Base-by-base conservation (phyloP, 2,113 vertebrate genomes). In the Sapajus apella region DNA sequence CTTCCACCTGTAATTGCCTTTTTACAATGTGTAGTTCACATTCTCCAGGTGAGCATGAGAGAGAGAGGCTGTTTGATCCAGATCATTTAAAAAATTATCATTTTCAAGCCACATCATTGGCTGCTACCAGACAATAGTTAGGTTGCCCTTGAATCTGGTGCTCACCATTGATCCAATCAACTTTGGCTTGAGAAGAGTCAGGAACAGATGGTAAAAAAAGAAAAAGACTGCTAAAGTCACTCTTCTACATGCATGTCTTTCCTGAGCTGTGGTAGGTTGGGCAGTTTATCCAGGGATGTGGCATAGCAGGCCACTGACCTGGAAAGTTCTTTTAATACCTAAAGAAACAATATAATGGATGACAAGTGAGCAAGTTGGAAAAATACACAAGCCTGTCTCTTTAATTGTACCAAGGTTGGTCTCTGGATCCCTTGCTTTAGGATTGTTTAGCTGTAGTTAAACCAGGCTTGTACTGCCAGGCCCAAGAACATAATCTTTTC, bases 401-500 rank as follows among this genome's bases (percentile, higher is more conserved):
- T 82, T 90, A 47, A 66, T 82, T 88, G 27, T n/a, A 45, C 9
- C 32, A 76, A 35, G 32, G 13, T 17, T 47, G 6, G 25, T 68
- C 64, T 56, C 14, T 40, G 5, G 25, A 80, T 64, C 66, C 45
- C 58, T 95, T 72, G 56, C 32, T 56, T 35, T 87, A 56, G 8
- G 9, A 35, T 73, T 93, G 5, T 82, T 83, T 68, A 79, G 21
- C 5, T 85, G 25, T 88, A 70, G 10, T 37, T 94, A 73, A n/a
- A 30, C 83, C 43, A 61, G 87, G 68, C 40, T 91, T 87, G 2
- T 70, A 77, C 56, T 52, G 21, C 35, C 30, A 45, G 79, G 21
- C 58, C 68, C 76, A 56, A 76, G 45, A 91, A 84, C 25, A 40
- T 75, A 70, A 96, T 94, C 88, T 97, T 96, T 70, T 94, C 94